Conservation (phyloP, 2,797 vertebrate genomes). For the Thunnus albacares region DNA sequence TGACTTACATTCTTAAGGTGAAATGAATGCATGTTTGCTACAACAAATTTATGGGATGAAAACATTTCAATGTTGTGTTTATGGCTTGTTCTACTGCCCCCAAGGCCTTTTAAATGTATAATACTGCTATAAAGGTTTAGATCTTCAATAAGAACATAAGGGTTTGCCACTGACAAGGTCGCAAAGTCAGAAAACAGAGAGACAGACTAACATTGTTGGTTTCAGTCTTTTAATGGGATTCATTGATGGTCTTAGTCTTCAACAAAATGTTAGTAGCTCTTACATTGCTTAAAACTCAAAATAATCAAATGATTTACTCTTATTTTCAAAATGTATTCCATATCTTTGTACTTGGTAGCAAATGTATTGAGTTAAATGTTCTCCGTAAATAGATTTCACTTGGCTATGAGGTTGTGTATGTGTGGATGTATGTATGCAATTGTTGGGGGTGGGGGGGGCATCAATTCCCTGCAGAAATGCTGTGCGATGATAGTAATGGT, state of each 20-base stretch:
- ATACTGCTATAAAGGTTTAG: too few species aligned
- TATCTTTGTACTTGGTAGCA: background rate
- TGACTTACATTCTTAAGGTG: too few species aligned
- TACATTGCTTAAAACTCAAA: background rate
- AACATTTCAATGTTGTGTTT: background rate
- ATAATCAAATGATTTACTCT: background rate
- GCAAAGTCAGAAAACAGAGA: too few species aligned
- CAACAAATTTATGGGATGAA: background rate
- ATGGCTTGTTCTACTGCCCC: too few species aligned
- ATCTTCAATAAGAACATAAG: background rate
- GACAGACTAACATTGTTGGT: background rate
- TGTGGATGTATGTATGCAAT: constrained; percentile 31
- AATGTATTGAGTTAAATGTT: background rate
- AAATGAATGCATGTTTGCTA: too few species aligned
- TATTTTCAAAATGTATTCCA: background rate
- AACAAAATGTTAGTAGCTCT: too few species aligned
- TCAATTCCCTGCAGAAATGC: constrained; percentile 73
- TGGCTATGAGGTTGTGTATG: constrained; percentile 13
- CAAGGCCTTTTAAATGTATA: too few species aligned
- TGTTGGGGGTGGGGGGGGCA: constrained; percentile 76
- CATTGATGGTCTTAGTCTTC: too few species aligned
- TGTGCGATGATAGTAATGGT: constrained; percentile 92
- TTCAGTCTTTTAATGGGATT: too few species aligned
- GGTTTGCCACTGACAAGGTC: too few species aligned
- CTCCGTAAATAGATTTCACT: constrained; percentile 15